Percentiles rank a stretch among this genome's conserved stretches.
Evolutionary conservation across 2,888 invertebrate species (phyloP).

Genomic region (Lasioglossum villosulum): DNA sequence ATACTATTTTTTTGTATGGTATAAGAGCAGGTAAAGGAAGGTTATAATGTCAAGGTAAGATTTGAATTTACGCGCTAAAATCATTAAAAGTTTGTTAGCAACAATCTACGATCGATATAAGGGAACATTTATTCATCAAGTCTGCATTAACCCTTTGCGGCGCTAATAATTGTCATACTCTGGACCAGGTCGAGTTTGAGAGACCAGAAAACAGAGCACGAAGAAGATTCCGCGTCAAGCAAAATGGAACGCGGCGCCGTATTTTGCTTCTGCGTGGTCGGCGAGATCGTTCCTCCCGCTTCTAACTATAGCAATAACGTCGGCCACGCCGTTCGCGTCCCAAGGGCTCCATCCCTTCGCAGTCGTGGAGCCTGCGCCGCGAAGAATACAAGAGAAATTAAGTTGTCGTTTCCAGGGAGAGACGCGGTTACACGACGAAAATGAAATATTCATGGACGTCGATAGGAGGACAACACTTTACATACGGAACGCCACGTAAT

Average conservation of each 20-base stretch:
- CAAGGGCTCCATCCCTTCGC: slow-evolving; percentile 28
- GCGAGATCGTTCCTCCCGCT: slow-evolving; percentile 3
- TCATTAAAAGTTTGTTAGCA: no score
- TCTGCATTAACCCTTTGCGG: not conserved
- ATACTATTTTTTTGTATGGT: no score
- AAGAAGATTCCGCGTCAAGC: not conserved
- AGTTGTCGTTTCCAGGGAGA: slow-evolving; percentile 39
- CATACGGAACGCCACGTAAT: slow-evolving; percentile 24
- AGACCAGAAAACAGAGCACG: not conserved
- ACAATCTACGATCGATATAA: no score
- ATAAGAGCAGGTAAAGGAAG: no score
- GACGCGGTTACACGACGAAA: slow-evolving; percentile 18
- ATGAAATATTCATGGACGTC: slow-evolving; percentile 62
- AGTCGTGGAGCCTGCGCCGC: slow-evolving; percentile 8
- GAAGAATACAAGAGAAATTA: slow-evolving; percentile 53
- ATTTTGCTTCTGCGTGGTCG: slow-evolving; percentile 23
- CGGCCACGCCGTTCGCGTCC: slow-evolving; percentile 29
- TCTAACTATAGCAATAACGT: slow-evolving; percentile 12
- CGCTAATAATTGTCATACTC: not conserved
- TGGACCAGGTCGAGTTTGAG: no score
- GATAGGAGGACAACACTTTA: slow-evolving; percentile 40
- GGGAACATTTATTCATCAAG: no score
- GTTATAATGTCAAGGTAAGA: no score
- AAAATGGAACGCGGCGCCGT: not conserved
- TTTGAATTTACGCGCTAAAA: no score